Base-by-base conservation (phyloP, 2,888 invertebrate species). In the Hypomecis punctinalis region DNA sequence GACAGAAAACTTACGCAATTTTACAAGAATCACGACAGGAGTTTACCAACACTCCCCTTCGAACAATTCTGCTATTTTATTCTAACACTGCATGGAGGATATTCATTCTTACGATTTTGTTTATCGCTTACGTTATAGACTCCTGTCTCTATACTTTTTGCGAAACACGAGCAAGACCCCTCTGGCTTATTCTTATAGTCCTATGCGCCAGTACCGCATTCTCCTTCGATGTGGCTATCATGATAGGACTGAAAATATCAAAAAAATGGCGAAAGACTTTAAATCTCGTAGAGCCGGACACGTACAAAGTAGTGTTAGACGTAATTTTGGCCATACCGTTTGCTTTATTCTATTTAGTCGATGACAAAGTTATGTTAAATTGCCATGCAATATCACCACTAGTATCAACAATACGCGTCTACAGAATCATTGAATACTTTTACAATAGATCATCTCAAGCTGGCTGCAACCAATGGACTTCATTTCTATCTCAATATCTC, bases 401-500 rank as follows among this genome's bases (percentile, higher is more conserved):
- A 42, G 79, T 88, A 49, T 88, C 91, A 6, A 83, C 87, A 3
- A 70, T 90, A 57, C 85, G 93, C 46, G 82, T 89, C 0, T 90
- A 91, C 57, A 87, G 91, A 73, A 86, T 94, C 51, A 73, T 91
- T 53, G 84, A 87, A 74, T 91, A 89, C 74, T 90, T 91, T 73
- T 88, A 86, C 53, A 78, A 83, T 23, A 89, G 86, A 79, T 87
- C 89, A n/a, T 86, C 89, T 9, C 86, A 88, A 82, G 90, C 92
- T 39, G 92, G 93, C 33, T 89, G 90, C 60, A 92, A 92, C 74
- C 93, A 92, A 74, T 92, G 92, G 90, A 88, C 88, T 11, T 89
- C 90, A 35, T 93, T 93, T 73, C 77, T 93, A 49, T 84, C 88
- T n/a, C 91, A 93, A 74, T 93, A 93, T 71, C 77, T 93, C 1